Evolutionary conservation across 2,888 invertebrate species (phyloP), one percentile per base, ranked within the genome.

Genomic region (Eustalomyia histrio): DNA sequence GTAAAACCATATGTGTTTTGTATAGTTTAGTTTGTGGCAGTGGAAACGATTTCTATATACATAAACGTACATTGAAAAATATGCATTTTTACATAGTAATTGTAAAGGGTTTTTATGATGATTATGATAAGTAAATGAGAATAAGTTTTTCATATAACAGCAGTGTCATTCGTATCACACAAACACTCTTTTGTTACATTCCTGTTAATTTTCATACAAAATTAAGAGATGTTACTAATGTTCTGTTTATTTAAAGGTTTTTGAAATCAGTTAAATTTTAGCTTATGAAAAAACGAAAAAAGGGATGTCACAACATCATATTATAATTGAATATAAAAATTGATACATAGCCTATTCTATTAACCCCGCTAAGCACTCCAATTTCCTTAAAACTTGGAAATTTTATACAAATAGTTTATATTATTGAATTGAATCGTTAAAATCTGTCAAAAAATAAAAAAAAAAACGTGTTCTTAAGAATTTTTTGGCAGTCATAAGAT

Each of bases 51-150:
- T 81, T 68, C 60, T 76, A 76, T 80, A n/a, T n/a, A n/a, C n/a
- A n/a, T n/a, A n/a, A n/a, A 69, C 60, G 71, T 75, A 76, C 21
- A 55, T 53, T 63, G 61, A 67, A 58, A 64, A 61, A 68, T 55
- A 68, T 76, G 67, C 63, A 76, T 50, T 76, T 76, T 73, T 69
- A 76, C 18, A 52, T 43, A 35, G 72, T 65, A 67, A 65, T 63
- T 71, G n/a, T 24, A 53, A 60, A 58, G 52, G 63, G 47, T 57
- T 76, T 64, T 74, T 67, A 72, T 79, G 63, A 79, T 72, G 21
- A 29, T 76, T 52, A 84, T 86, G 85, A 87, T 88, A 85, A 85
- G 86, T 87, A 87, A 87, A 88, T 88, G 87, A 87, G 85, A 86
- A 87, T 86, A 86, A 88, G 85, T 87, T 86, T 85, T 86, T 81